phyloP scores from a whole-genome alignment of 2,113 vertebrate genomes.

The Eurystomus gularis region DNA sequence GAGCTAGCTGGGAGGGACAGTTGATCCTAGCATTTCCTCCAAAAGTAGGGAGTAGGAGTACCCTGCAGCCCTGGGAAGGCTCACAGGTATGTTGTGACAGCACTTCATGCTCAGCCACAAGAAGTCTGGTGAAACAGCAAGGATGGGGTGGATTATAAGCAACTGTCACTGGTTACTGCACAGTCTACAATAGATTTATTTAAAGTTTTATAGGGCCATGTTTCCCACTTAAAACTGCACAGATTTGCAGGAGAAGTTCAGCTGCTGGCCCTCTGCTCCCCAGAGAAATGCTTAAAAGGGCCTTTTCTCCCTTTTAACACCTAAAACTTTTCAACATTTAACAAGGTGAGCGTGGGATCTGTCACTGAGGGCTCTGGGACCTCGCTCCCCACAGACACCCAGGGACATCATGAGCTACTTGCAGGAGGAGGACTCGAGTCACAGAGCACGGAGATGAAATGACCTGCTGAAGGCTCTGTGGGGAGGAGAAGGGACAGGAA shows the following conservation, averaged over 20 bases:
- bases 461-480: background rate
- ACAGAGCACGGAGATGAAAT: background rate
- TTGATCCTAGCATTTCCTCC: background rate
- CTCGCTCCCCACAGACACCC: rapidly evolving
- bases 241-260: background rate
- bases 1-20: background rate
- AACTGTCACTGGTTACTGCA: background rate
- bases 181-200: background rate
- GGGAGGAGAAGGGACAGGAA: background rate
- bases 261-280: background rate
- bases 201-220: background rate
- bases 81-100: background rate
- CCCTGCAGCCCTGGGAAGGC: background rate
- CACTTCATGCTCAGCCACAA: background rate
- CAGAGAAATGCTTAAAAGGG: background rate
- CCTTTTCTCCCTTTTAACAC: background rate
- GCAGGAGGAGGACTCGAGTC: background rate
- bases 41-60: background rate
- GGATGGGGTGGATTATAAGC: rapidly evolving
- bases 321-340: background rate
- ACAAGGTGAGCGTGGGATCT: background rate
- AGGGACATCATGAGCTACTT: background rate
- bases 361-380: background rate
- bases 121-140: background rate
- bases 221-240: background rate